Conservation (phyloP, 2,797 vertebrate genomes). For the Chelmon rostratus region DNA sequence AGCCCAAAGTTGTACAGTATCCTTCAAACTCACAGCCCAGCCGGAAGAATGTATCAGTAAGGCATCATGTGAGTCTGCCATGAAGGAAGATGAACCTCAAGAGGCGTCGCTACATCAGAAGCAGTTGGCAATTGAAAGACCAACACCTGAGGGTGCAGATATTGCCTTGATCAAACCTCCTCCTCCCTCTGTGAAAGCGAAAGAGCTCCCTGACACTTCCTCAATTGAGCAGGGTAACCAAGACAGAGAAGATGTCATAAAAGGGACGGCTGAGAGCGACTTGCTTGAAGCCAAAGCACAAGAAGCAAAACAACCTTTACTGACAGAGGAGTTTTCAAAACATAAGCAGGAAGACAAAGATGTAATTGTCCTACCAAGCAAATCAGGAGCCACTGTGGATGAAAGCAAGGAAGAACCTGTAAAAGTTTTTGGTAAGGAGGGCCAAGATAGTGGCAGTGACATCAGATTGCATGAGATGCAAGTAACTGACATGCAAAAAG, state of each 20-base stretch:
- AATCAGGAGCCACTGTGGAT: conserved; percentile 19
- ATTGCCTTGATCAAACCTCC: conserved; percentile 14
- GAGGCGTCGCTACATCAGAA: background rate
- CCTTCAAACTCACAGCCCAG: conserved; percentile 90
- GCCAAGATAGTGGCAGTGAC: conserved; percentile 14
- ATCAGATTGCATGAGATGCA: conserved; percentile 15
- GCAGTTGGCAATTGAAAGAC: conserved; percentile 34
- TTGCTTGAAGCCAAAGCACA: conserved; percentile 29
- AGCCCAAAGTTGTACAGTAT: conserved; percentile 83
- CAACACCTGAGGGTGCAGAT: conserved; percentile 53
- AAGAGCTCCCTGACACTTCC: background rate
- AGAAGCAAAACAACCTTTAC: conserved; percentile 29
- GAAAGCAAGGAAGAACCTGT: conserved; percentile 29
- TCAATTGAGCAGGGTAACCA: conserved; percentile 16
- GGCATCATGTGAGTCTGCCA: conserved; percentile 41
- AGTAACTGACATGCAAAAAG: conserved; percentile 24
- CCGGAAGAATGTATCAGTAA: conserved; percentile 70
- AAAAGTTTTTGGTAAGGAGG: background rate
- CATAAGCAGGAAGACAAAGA: conserved; percentile 23
- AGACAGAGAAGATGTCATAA: conserved; percentile 16
- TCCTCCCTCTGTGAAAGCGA: conserved; percentile 29
- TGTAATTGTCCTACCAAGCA: conserved; percentile 12
- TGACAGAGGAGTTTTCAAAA: conserved; percentile 25
- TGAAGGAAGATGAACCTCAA: conserved; percentile 55
- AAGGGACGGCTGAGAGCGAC: conserved; percentile 21